A percentile compares a stretch with the other conserved stretches of the same genome.
Evolutionary conservation across 2,113 vertebrate genomes (phyloP).

Genomic region (Glaucomys volans): DNA sequence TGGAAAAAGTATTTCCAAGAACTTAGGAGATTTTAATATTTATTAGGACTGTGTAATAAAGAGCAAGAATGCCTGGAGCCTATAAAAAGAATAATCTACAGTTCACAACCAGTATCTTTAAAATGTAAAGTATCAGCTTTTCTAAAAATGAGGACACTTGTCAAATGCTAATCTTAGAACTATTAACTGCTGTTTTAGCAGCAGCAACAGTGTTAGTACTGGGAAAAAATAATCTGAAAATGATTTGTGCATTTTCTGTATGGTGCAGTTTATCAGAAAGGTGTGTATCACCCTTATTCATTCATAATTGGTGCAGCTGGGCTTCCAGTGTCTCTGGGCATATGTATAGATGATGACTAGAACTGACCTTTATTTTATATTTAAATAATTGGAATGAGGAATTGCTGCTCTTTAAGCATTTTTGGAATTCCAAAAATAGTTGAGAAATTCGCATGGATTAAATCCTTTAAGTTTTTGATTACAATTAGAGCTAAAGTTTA

Average conservation of each 20-base stretch:
- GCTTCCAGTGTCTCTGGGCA: not conserved
- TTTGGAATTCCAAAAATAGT: constrained; percentile 9
- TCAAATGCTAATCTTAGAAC: constrained; percentile 78
- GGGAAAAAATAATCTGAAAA: not conserved
- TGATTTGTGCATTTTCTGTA: constrained; percentile 59
- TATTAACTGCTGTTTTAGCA: constrained; percentile 68
- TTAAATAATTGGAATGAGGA: constrained; percentile 43
- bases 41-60: not conserved
- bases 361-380: constrained; percentile 29
- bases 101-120: constrained; percentile 38
- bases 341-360: not conserved
- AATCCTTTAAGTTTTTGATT: constrained; percentile 36
- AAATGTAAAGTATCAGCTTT: constrained; percentile 64
- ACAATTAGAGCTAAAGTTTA: constrained; percentile 46
- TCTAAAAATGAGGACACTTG: constrained; percentile 74
- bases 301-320: constrained; percentile 31
- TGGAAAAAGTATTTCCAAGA: constrained; percentile 10
- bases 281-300: not conserved
- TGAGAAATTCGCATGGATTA: constrained; percentile 51
- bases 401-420: constrained; percentile 17
- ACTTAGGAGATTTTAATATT: constrained; percentile 55
- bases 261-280: constrained; percentile 39
- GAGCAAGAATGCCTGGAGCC: constrained; percentile 58
- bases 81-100: constrained; percentile 70
- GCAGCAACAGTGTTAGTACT: constrained; percentile 15